Percentiles rank a stretch among this genome's conserved stretches.
These are phyloP conservation scores for Melanotaenia nigrans DNA, from an alignment of 2,797 vertebrate species.

Conservation along the genomic window DNA sequence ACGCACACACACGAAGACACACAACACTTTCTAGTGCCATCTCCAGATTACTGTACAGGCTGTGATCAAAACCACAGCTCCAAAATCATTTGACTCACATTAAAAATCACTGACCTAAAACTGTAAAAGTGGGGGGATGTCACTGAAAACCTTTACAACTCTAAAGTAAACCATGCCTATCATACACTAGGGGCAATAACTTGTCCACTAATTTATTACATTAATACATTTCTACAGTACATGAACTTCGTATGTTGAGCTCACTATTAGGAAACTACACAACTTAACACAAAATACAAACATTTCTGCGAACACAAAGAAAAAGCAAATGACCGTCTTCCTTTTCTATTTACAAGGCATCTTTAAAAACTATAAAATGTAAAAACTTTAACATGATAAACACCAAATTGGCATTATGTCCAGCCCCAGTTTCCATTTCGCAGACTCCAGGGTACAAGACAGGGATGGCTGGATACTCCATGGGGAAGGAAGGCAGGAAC, in stretches of 20 bases:
- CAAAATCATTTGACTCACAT: conserved; percentile 38
- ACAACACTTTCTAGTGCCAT: conserved; percentile 36
- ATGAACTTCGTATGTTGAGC: conserved; percentile 16
- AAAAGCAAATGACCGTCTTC: conserved; percentile 8
- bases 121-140: conserved; percentile 20
- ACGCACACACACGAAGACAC: conserved; percentile 33
- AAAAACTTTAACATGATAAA: conserved; percentile 44
- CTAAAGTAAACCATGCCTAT: neutral
- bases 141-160: conserved; percentile 1
- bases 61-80: conserved; percentile 24
- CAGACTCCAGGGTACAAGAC: conserved; percentile 41
- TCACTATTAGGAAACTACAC: conserved; percentile 21
- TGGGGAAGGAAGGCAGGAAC: conserved; percentile 23
- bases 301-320: conserved; percentile 16
- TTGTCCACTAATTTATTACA: conserved; percentile 2
- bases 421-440: conserved; percentile 30
- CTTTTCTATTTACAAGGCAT: conserved; percentile 22
- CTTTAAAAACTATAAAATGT: conserved; percentile 41
- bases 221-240: conserved; percentile 27
- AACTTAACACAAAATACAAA: conserved; percentile 30
- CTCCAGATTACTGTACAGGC: conserved; percentile 44
- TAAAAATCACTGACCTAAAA: conserved; percentile 36
- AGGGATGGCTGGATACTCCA: conserved; percentile 12
- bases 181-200: conserved; percentile 19
- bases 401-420: conserved; percentile 37